Evolutionary conservation across 2,797 vertebrate genomes (phyloP), one percentile per base, ranked within the genome.

Genomic region (Oreochromis mossambicus): DNA sequence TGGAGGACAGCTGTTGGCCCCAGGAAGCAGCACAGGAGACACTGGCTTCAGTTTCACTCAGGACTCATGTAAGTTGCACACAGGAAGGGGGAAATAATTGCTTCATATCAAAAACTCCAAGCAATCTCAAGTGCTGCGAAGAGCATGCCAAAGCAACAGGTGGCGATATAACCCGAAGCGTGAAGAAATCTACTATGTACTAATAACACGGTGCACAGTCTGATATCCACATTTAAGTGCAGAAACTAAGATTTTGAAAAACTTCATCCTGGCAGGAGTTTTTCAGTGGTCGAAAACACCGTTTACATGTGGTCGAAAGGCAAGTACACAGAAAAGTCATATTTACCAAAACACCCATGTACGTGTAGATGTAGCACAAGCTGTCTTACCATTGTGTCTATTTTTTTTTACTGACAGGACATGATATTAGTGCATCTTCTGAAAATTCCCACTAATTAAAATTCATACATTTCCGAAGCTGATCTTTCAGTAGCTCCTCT

Each of bases 21-120:
- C 97, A 8, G 97, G 97, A 87, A 99, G 98, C 96, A 99, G 98
- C 96, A 99, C 98, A 0, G 98, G 98, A 78, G 98, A 99, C 87
- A 99, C 98, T 0, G 98, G 98, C 86, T 98, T 99, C 96, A 99
- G 98, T 95, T 99, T 96, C 93, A 99, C 99, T 36, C 98, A 99
- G 94, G 98, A 99, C 92, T 99, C 98, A 75, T 97, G 99, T 99
- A 95, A 93, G 80, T 61, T 50, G 13, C n/a, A 86, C 46, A 84
- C n/a, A 19, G 34, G 38, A 85, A 56, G 7, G 34, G 12, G 11
- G 36, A 66, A 21, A 41, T 66, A 41, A 38, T 38, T 41, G n/a
- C 36, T 66, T 66, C 11, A 21, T 41, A 21, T 41, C 12, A 41
- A 38, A 66, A 61, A 1, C 32, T 61, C 17, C 32, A 61, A 36